Percentiles rank a stretch among this genome's conserved stretches.
phyloP scores from a whole-genome alignment of 2,113 vertebrate genomes.

The Burhinus bistriatus region DNA sequence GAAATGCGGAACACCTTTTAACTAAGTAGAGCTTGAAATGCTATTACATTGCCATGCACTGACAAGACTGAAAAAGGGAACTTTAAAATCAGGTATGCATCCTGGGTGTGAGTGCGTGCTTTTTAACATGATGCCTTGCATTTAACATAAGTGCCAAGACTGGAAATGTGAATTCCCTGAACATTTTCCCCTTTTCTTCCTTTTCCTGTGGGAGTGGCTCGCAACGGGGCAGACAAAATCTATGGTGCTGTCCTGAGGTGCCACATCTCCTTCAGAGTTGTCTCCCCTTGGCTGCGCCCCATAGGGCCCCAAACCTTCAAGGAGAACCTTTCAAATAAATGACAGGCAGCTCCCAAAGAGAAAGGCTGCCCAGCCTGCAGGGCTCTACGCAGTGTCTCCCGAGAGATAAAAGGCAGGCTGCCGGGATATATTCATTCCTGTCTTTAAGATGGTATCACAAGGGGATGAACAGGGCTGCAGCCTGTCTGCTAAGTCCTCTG shows the following conservation, averaged over 20 bases:
- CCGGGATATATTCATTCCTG: background rate
- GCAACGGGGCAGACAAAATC: background rate
- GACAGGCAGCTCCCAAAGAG: background rate
- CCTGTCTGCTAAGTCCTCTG: background rate
- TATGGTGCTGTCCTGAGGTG: background rate
- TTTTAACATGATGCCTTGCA: background rate
- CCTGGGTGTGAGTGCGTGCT: background rate
- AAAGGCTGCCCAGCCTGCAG: slow-evolving; percentile 23
- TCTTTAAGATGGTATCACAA: slow-evolving; percentile 36
- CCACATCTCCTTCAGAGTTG: background rate
- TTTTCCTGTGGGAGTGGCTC: background rate
- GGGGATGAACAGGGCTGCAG: slow-evolving; percentile 9
- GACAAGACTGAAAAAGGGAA: background rate
- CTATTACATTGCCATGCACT: background rate
- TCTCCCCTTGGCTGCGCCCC: background rate
- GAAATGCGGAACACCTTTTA: background rate
- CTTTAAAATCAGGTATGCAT: background rate
- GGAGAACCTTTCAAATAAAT: background rate
- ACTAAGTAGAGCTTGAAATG: background rate
- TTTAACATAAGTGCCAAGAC: background rate
- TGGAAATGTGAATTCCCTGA: background rate
- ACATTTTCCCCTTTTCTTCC: background rate
- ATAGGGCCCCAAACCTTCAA: background rate
- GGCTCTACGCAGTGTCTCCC: background rate
- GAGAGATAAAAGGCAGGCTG: slow-evolving; percentile 29